Evolutionary conservation across 2,113 vertebrate genomes (phyloP), one percentile per base, ranked within the genome.

Genomic region (Fregetta grallaria): DNA sequence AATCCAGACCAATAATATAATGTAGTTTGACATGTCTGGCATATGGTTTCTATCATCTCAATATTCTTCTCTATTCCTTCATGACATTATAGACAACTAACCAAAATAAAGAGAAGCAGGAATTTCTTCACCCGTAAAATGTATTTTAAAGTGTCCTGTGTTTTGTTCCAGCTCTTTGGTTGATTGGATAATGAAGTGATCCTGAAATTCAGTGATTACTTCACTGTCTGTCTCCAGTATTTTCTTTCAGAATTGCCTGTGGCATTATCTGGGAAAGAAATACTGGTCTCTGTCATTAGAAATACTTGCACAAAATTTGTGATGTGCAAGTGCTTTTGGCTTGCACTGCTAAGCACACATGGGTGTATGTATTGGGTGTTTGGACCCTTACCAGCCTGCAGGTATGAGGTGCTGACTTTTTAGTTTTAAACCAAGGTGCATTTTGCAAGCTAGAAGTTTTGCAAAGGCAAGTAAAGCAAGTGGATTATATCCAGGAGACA

Each of bases 31-130:
- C 95, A n/a, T 92, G 78, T 96, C 94, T 97, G 93, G 91, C 96
- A 96, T 96, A 93, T 97, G 97, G 93, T 96, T 97, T 96, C 52
- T 95, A 92, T 97, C 94, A 96, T 92, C 85, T 94, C 96, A 97
- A 95, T 97, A 96, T 92, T 96, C 75, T 95, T 93, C 82, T 94
- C 70, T 97, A 44, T 86, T 97, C 92, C 47, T 96, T 25, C 67
- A 27, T 93, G 79, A 90, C 90, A 92, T 92, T 96, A 93, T 77
- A 86, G 94, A 96, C 93, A 96, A 62, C 55, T 97, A 96, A 97
- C 90, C 79, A 96, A 96, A 97, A 97, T 97, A 96, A 97, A 97
- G 75, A 88, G 91, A 94, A 96, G 87, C 95, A 94, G 86, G 56
- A 93, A 90, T 97, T 95, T 95, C 85, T 95, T 97, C 92, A 92